These are phyloP conservation scores for Pycnonotus jocosus DNA, from an alignment of 2,113 vertebrate genomes.

Conservation along the genomic window DNA sequence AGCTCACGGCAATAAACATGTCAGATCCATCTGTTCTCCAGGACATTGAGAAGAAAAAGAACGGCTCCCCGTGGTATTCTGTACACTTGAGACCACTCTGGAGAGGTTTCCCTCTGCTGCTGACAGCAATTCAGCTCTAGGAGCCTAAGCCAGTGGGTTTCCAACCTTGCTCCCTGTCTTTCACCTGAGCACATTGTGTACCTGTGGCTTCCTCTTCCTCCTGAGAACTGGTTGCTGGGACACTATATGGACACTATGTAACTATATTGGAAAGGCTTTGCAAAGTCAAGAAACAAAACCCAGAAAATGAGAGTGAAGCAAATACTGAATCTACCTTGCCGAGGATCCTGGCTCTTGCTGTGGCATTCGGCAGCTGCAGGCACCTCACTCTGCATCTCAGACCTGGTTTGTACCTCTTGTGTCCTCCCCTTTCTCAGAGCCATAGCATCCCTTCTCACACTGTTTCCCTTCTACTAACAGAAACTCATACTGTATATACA, in stretches of 20 bases:
- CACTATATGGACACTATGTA: neutral
- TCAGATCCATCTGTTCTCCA: slow-evolving; percentile 37
- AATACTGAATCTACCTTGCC: neutral
- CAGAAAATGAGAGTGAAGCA: neutral
- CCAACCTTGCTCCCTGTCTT: neutral
- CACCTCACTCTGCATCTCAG: neutral
- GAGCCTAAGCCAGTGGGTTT: neutral
- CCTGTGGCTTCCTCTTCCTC: neutral
- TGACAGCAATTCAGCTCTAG: neutral
- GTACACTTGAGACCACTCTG: neutral
- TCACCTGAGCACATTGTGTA: accelerated
- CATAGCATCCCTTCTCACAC: neutral
- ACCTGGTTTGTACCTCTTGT: neutral
- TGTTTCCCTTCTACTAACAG: neutral
- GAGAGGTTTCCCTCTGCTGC: neutral
- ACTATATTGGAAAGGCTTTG: neutral
- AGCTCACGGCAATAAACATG: slow-evolving; percentile 5
- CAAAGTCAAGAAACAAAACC: neutral
- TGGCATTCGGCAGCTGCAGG: neutral
- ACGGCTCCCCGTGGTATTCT: neutral
- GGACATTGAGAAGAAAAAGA: neutral
- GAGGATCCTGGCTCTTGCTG: neutral
- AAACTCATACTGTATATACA: neutral
- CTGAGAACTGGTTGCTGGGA: neutral
- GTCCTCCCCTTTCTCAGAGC: neutral